Base-by-base conservation (phyloP, 2,113 vertebrate species). In the Aptenodytes patagonicus region DNA sequence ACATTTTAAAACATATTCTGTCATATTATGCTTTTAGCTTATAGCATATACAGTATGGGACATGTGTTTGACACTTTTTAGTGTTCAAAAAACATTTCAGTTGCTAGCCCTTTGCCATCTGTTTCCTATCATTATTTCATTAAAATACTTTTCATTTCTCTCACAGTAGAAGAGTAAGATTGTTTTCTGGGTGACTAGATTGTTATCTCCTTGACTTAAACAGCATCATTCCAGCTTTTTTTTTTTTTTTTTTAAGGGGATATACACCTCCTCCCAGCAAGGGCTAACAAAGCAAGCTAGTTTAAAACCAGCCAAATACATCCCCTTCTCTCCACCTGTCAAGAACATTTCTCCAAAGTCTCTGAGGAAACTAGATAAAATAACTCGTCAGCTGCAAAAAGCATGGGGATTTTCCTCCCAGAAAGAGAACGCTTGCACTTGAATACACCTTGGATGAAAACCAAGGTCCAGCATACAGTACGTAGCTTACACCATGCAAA, bases 51-150 rank as follows among this genome's bases (percentile, higher is more conserved):
- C 69, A 84, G 70, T 76, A 76, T 28, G 36, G 57, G 72, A 95
- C 34, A 76, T 21, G 80, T 73, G 72, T 78, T 92, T 89, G 64
- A 94, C 80, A 92, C 78, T 91, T 96, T 93, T 89, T 87, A 90
- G 76, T 20, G 55, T 95, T 95, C 83, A 87, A 93, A 90, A 92
- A 90, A 81, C 58, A 90, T 90, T 94, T 81, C 89, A 78, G 86
- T 92, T 77, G 66, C 86, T 91, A 95, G 71, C 62, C 83, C 70
- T 93, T 91, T 80, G 54, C 93, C 93, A 95, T 91, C 86, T 90
- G 89, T 62, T 95, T 91, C 68, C 73, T 72, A 94, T 87, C 87
- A 88, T 82, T 94, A 91, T 93, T 95, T 91, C 83, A 92, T 90
- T 85, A 95, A 87, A 93, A 90, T 44, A 87, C 65, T 84, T 91